Base-by-base conservation (phyloP, 2,113 vertebrate species). In the Amia ocellicauda region DNA sequence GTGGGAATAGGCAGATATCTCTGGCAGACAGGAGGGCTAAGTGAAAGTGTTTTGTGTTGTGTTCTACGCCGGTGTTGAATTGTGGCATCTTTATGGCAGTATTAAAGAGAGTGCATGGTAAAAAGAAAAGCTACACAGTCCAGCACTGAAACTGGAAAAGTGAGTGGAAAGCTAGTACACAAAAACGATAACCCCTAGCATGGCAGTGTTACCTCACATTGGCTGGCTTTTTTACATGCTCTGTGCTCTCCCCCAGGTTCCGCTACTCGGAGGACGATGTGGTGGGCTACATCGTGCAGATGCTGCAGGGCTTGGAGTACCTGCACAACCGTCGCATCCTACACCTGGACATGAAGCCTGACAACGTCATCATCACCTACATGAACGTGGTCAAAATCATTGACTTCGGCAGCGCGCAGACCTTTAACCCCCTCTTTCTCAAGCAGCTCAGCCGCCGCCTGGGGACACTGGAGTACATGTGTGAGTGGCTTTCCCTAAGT, bases 261-360 rank as follows among this genome's bases (percentile, higher is more conserved):
- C 93, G 95, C 54, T 99, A 98, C 77, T 98, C 97, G 0, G 97
- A 99, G 73, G 97, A 99, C 0, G 97, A 99, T 0, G 95, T 98
- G 77, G 96, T 93, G 64, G 89, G 79, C 60, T 99, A 97, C 0
- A 50, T 97, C 8, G 80, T 92, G 28, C 96, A 99, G 88, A 84
- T 97, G 56, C 86, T 99, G 1, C 94, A 98, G 76, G 97, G 94
- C 41, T 85, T 99, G 2, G 95, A 98, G 58, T 99, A 99, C 71
- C 90, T 99, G 42, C 97, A 99, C 0, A 69, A 87, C 52, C 87
- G 79, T 36, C 92, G 86, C 13, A 94, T 99, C 5, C 88, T 99
- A 36, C 96, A 99, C 76, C 85, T 99, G 1, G 97, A 99, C 80
- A 92, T 99, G 77, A 99, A 98, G 73, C 93, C 97, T 0, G 97